phyloP scores from a whole-genome alignment of 35 echinoderm and acorn worm species.

The Lytechinus variegatus region DNA sequence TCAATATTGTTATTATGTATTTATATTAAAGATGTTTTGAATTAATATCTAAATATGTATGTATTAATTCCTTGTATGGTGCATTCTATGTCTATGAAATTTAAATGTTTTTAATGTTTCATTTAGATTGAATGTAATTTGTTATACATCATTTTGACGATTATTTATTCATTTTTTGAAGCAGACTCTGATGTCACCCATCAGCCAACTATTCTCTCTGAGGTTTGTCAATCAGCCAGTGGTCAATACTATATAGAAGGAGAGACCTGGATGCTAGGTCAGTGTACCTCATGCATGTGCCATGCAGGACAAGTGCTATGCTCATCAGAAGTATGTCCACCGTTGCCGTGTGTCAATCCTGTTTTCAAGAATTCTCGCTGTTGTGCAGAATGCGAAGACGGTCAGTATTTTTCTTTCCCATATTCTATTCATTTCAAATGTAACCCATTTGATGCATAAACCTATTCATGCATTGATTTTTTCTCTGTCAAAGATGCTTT shows the following conservation, averaged over 20 bases:
- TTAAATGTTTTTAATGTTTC: neutral
- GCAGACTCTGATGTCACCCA: slow-evolving; percentile 1
- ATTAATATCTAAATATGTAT: too few species aligned
- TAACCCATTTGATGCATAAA: too few species aligned
- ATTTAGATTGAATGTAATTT: neutral
- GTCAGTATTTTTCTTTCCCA: neutral
- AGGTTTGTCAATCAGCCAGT: slow-evolving; percentile 87
- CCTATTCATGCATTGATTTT: too few species aligned
- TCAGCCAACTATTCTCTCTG: slow-evolving; percentile 38
- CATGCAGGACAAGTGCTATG: slow-evolving; percentile 89
- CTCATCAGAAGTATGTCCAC: slow-evolving; percentile 72
- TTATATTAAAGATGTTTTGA: too few species aligned
- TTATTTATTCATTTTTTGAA: neutral
- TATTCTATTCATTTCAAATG: neutral
- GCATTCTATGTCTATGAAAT: neutral
- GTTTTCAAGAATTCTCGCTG: slow-evolving; percentile 57
- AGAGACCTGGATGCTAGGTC: slow-evolving; percentile 83
- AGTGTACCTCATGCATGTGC: slow-evolving; percentile 86
- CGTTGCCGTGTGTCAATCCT: slow-evolving; percentile 79
- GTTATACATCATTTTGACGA: neutral
- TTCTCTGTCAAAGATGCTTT: too few species aligned
- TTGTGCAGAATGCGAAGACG: slow-evolving; percentile 57
- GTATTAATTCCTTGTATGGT: too few species aligned
- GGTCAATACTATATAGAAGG: slow-evolving; percentile 92
- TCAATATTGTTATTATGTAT: too few species aligned